These are phyloP conservation scores for Pluvianellus socialis DNA, from an alignment of 2,113 vertebrate species.

Conservation along the genomic window DNA sequence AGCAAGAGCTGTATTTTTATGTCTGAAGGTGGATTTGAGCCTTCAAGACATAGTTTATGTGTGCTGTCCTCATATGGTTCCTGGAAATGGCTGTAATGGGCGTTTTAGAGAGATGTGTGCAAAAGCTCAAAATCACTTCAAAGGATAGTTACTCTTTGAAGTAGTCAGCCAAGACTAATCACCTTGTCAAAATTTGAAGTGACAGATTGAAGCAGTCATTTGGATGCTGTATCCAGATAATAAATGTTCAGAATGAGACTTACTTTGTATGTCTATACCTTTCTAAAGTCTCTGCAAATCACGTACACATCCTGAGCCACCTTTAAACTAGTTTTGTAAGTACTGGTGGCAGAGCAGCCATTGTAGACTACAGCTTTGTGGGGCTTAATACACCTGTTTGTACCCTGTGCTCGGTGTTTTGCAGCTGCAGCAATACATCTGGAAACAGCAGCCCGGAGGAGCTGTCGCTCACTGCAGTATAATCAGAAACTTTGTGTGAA, in stretches of 20 bases:
- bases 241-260: neutral
- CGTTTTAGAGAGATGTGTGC: neutral
- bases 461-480: neutral
- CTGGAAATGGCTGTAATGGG: neutral
- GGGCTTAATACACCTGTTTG: neutral
- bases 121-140: slow-evolving; percentile 28
- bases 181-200: neutral
- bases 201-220: slow-evolving; percentile 13
- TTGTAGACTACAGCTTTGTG: neutral
- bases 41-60: neutral
- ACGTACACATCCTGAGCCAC: neutral
- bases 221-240: slow-evolving; percentile 14
- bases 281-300: neutral
- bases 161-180: slow-evolving; percentile 15
- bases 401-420: neutral
- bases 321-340: neutral
- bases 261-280: neutral
- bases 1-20: neutral
- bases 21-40: neutral
- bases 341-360: neutral
- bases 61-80: neutral
- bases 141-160: slow-evolving; percentile 43
- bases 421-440: neutral
- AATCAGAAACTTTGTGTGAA: neutral
- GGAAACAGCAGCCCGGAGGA: neutral